Evolutionary conservation across 2,797 vertebrate species (phyloP).

Genomic region (Limosa lapponica): DNA sequence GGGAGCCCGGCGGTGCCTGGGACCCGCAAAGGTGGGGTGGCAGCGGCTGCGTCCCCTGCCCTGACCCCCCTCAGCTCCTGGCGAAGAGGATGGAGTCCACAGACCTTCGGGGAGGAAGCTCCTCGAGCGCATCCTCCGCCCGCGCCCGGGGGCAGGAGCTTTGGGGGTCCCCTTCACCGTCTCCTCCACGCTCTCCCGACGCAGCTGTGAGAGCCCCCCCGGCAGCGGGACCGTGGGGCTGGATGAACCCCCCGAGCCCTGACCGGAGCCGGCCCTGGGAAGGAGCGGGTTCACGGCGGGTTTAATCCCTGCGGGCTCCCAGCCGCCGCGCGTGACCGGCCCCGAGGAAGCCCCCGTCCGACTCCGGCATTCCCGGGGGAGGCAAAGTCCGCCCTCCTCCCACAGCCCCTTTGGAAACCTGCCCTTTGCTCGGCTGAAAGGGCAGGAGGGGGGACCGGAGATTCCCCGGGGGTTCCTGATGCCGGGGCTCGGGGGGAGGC

Average conservation of each 20-base stretch:
- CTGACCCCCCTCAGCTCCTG: neutral
- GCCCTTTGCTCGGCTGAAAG: constrained; percentile 23
- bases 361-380: neutral
- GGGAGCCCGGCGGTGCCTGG: neutral
- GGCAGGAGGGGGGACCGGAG: neutral
- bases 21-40: neutral
- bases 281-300: neutral
- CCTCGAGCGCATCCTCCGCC: neutral
- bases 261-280: neutral
- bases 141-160: neutral
- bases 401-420: neutral
- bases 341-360: neutral
- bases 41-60: accelerated
- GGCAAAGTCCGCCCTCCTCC: constrained; percentile 23
- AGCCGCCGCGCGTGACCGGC: neutral
- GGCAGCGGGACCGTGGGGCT: neutral
- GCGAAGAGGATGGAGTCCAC: neutral
- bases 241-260: neutral
- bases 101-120: neutral
- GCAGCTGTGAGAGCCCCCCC: neutral
- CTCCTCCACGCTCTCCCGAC: neutral
- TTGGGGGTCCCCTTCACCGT: neutral
- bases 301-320: neutral
- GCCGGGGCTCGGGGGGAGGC: neutral
- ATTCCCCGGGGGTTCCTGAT: neutral